phyloP scores from a whole-genome alignment of 2,888 invertebrate genomes.

The Netelia fuscicornis region DNA sequence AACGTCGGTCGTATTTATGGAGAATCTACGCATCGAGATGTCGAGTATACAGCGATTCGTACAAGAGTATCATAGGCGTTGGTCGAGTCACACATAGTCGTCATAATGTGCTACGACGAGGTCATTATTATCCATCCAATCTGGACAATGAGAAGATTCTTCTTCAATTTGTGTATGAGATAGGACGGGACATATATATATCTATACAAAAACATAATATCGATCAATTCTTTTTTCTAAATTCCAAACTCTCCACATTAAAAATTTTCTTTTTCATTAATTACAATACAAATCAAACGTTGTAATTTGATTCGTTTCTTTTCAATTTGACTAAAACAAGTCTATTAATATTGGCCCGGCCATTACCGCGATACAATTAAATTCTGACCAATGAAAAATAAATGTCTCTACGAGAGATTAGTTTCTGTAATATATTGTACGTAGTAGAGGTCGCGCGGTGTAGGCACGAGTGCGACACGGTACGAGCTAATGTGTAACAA shows the following conservation, averaged over 20 bases:
- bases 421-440: no score
- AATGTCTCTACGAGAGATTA: no score
- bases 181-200: neutral
- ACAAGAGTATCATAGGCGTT: conserved; percentile 2
- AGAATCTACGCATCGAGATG: neutral
- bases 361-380: no score
- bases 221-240: neutral
- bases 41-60: neutral
- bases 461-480: neutral
- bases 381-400: no score
- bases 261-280: no score
- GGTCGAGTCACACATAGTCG: conserved; percentile 34
- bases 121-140: conserved; percentile 47
- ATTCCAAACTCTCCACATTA: neutral
- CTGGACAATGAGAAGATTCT: conserved; percentile 3
- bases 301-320: no score
- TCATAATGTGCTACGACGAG: conserved; percentile 41
- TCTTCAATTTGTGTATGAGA: neutral
- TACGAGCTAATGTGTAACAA: neutral
- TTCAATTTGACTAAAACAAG: no score
- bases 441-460: no score
- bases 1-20: neutral
- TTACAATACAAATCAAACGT: no score
- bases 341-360: no score
- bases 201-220: neutral